Percentiles rank a stretch among this genome's conserved stretches.
Conservation (phyloP, 30 jellyfish, hydroid and myxozoan species). For the Hydractinia symbiolongicarpus region DNA sequence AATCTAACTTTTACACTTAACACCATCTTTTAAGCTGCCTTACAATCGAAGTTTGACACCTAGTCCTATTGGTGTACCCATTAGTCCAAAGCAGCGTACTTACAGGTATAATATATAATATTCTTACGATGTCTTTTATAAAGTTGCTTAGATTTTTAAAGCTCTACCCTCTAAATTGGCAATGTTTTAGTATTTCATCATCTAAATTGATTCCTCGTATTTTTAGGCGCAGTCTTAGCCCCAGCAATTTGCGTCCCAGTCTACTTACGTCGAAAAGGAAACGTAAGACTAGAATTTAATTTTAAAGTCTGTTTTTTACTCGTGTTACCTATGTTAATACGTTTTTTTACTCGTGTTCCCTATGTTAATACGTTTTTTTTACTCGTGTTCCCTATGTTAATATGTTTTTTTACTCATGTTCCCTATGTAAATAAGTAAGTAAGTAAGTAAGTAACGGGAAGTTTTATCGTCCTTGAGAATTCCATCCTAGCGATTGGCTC, state of each 20-base stretch:
- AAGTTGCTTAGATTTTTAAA: background rate
- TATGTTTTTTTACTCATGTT: too few relatives aligned
- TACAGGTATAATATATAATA: conserved; percentile 29
- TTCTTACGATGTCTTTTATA: background rate
- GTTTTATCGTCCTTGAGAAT: too few relatives aligned
- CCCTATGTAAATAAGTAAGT: too few relatives aligned
- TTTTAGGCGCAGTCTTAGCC: conserved; percentile 93
- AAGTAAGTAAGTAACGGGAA: too few relatives aligned
- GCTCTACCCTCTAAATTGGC: too few relatives aligned
- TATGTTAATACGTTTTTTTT: too few relatives aligned
- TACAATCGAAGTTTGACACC: conserved; percentile 84
- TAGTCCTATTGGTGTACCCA: conserved; percentile 75
- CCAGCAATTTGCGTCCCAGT: conserved; percentile 84
- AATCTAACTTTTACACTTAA: too few relatives aligned
- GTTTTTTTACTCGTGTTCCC: background rate
- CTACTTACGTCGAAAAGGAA: conserved; percentile 85
- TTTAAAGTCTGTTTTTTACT: background rate
- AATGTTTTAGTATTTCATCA: too few relatives aligned
- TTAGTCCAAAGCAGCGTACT: conserved; percentile 73
- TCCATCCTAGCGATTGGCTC: too few relatives aligned
- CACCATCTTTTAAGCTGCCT: conserved; percentile 22
- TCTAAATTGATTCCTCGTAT: background rate
- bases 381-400: too few relatives aligned
- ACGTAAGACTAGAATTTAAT: conserved; percentile 46
- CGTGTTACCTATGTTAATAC: background rate